Base-by-base conservation (phyloP, 2,888 invertebrate species). In the Cylloceria caligata region DNA sequence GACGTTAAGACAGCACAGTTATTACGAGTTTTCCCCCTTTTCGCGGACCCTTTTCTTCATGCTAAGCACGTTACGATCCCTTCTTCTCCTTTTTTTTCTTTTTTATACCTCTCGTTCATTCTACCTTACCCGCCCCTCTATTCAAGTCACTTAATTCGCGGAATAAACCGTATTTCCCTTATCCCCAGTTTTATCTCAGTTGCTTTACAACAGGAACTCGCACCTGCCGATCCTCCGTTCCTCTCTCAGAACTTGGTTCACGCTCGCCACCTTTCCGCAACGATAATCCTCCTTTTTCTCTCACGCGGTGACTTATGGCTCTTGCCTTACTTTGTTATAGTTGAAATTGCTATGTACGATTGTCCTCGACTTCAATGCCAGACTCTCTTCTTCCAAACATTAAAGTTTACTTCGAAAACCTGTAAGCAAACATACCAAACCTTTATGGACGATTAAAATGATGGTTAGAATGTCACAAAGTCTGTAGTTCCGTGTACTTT, bases 141-240 rank as follows among this genome's bases (percentile, higher is more conserved):
- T 52, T 16, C 52, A 69, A 77, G 79, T 76, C 82, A 55, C 74
- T 77, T 82, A 76, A 82, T 82, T 73, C 79, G 73, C 68, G 81
- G 78, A 76, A 84, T 76, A 67, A 76, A 81, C 57, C 78, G 69
- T 71, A 78, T 75, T 81, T 82, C 52, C 57, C 82, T 84, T 82
- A 84, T 82, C 84, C 80, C 47, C 52, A 60, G 65, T 82, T 82
- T 71, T 74, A 84, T 84, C 84, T 84, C 49, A 42, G 80, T 71
- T 71, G 69, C 49, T 78, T 81, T 81, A 74, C 81, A 78, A 78
- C 81, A 77, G 81, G 77, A 81, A 81, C 71, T 81, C 77, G 77
- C 81, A 81, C 81, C 81, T 81, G 81, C 73, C 77, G 73, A 81
- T 77, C 39, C 73, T 64, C 68, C 52, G 36, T 52, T 34, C 13